Percentiles rank a stretch among this genome's conserved stretches.
Conservation (phyloP, 2,797 vertebrate genomes). For the Acomys russatus region DNA sequence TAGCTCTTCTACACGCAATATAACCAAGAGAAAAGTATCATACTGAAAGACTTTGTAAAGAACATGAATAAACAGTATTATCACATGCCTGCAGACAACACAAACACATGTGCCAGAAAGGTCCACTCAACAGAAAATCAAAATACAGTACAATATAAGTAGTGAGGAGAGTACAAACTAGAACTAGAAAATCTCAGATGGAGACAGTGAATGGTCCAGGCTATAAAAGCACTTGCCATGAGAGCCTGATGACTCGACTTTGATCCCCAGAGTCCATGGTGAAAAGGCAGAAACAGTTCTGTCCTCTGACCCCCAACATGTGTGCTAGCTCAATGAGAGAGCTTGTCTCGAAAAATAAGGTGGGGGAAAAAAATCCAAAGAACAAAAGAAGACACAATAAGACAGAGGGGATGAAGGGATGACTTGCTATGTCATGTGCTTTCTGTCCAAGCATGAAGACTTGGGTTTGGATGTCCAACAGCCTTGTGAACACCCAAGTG, state of each 20-base stretch:
- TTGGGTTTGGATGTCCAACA: neutral
- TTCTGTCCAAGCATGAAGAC: neutral
- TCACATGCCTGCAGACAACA: neutral
- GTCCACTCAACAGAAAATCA: neutral
- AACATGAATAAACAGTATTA: constrained; percentile 42
- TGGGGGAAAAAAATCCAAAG: no score
- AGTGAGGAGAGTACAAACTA: neutral
- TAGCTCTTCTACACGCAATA: neutral
- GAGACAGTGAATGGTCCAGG: neutral
- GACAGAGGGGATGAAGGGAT: neutral
- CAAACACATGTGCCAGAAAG: neutral
- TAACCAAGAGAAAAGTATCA: constrained; percentile 13
- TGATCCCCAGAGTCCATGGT: neutral
- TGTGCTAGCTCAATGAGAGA: neutral
- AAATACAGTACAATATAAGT: neutral
- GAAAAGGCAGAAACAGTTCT: neutral
- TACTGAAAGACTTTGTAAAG: constrained; percentile 31
- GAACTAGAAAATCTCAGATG: neutral
- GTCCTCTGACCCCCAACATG: neutral
- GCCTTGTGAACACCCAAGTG: neutral
- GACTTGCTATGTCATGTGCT: neutral
- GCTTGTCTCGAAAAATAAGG: neutral
- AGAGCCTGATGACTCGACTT: neutral
- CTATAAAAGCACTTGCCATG: neutral
- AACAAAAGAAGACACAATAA: neutral